These are phyloP conservation scores for Forbesichthys agassizii DNA, from an alignment of 2,113 vertebrate species.

Conservation along the genomic window DNA sequence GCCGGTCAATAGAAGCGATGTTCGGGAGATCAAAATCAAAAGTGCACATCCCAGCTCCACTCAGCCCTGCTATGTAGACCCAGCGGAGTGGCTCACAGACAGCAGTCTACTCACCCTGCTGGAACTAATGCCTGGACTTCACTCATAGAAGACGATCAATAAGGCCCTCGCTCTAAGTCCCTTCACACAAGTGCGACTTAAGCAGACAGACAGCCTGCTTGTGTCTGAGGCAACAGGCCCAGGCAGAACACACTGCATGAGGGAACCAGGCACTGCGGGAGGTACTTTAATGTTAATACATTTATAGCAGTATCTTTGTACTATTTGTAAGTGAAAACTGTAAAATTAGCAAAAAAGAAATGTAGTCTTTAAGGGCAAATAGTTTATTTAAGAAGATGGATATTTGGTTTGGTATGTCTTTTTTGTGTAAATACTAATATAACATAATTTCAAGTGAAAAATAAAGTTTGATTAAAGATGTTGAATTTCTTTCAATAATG, in stretches of 20 bases:
- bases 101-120: conserved; percentile 70
- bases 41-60: conserved; percentile 71
- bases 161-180: conserved; percentile 65
- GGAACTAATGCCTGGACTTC: conserved; percentile 79
- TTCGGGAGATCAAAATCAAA: conserved; percentile 76
- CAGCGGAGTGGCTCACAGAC: conserved; percentile 69
- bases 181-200: conserved; percentile 66
- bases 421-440: conserved; percentile 57
- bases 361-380: conserved; percentile 29
- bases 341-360: conserved; percentile 14
- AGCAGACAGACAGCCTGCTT: conserved; percentile 51
- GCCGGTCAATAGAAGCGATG: conserved; percentile 73
- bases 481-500: neutral
- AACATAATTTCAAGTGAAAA: conserved; percentile 52
- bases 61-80: conserved; percentile 72
- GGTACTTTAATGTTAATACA: conserved; percentile 33
- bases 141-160: conserved; percentile 74
- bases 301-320: conserved; percentile 32
- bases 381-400: conserved; percentile 51
- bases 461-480: conserved; percentile 41
- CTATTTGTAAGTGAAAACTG: conserved; percentile 20
- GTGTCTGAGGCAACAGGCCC: conserved; percentile 51
- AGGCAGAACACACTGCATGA: neutral
- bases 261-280: conserved; percentile 17
- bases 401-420: conserved; percentile 41